phyloP scores from a whole-genome alignment of 2,113 vertebrate species.

The Heloderma charlesbogerti region DNA sequence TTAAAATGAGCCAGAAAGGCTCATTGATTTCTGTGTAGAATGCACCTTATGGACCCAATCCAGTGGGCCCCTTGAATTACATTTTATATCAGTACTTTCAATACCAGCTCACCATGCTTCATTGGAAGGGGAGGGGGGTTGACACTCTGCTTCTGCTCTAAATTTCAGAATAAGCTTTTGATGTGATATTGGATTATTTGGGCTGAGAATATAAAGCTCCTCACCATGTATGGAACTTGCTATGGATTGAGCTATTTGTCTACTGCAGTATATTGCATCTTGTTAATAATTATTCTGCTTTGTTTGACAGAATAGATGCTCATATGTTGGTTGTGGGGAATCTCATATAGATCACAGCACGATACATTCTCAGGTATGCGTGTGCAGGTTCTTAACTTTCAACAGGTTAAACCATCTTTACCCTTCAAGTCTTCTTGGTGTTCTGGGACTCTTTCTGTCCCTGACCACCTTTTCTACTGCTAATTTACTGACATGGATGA shows the following conservation, averaged over 20 bases:
- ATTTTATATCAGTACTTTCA: background rate
- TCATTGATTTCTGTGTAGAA: background rate
- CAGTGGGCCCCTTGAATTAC: background rate
- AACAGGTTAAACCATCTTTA: background rate
- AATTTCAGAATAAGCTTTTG: background rate
- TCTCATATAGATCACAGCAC: slow-evolving; percentile 97
- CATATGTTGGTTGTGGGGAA: slow-evolving; percentile 96
- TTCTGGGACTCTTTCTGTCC: background rate
- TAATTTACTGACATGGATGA: background rate
- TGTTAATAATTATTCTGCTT: slow-evolving; percentile 39
- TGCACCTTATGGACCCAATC: background rate
- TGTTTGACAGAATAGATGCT: slow-evolving; percentile 87
- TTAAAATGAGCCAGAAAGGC: slow-evolving; percentile 4
- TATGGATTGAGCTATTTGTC: background rate
- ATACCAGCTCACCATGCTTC: background rate
- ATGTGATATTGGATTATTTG: background rate
- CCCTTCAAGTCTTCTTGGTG: background rate
- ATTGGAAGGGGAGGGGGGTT: background rate
- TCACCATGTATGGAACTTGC: background rate
- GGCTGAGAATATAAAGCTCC: background rate
- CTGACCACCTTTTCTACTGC: background rate
- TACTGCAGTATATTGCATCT: slow-evolving; percentile 21
- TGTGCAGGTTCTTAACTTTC: background rate
- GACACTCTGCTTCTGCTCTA: background rate
- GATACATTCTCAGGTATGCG: slow-evolving; percentile 93